Percentiles rank a stretch among this genome's conserved stretches.
phyloP scores from a whole-genome alignment of 1,140 invertebrate genomes.

The Drosophila serrata region DNA sequence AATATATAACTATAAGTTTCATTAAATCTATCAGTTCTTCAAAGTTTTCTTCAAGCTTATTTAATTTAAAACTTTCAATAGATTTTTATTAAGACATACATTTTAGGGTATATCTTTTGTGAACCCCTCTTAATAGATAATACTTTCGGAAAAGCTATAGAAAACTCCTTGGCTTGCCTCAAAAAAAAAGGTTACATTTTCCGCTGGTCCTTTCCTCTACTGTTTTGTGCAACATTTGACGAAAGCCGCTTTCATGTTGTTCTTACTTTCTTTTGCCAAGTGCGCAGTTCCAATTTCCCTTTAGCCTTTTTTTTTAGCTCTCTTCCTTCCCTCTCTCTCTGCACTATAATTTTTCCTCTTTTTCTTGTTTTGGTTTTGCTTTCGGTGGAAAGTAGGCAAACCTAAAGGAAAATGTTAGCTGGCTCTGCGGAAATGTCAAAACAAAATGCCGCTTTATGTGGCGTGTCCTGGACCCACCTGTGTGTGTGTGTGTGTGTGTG shows the following conservation, averaged over 20 bases:
- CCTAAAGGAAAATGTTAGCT: conserved; percentile 37
- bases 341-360: conserved; percentile 10
- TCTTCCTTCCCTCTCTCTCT: background rate
- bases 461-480: conserved; percentile 64
- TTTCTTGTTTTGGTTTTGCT: conserved; percentile 34
- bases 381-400: conserved; percentile 58
- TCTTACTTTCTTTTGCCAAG: conserved; percentile 43
- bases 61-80: background rate
- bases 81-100: background rate
- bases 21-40: background rate
- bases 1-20: background rate
- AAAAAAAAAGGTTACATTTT: conserved; percentile 20
- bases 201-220: conserved; percentile 10
- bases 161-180: background rate
- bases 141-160: background rate
- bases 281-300: conserved; percentile 54
- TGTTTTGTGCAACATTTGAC: conserved; percentile 38
- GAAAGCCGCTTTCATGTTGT: conserved; percentile 34
- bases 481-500: conserved; percentile 5
- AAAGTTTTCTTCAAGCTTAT: background rate
- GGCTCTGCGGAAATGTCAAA: conserved; percentile 62
- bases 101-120: background rate
- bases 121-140: background rate
- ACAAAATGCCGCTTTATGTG: conserved; percentile 81
- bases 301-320: conserved; percentile 8